A percentile compares a stretch with the other conserved stretches of the same genome.
These are phyloP conservation scores for Microcebus jonahi DNA, from an alignment of 2,113 vertebrate species.

Conservation along the genomic window DNA sequence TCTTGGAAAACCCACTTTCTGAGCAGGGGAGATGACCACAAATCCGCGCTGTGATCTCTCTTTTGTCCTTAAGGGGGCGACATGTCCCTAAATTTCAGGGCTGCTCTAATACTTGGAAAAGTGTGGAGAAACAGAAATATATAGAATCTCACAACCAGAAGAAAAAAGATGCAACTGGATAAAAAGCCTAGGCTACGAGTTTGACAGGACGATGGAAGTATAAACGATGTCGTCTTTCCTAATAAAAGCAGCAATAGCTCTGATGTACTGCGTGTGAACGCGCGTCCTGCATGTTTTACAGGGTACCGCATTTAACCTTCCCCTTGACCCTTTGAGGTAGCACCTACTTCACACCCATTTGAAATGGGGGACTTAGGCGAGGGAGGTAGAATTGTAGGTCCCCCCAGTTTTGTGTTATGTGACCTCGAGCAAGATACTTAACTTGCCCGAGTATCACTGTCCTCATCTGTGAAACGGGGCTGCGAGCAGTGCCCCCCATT, in stretches of 20 bases:
- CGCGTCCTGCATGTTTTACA: fast-evolving
- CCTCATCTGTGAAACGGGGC: neutral
- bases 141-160: neutral
- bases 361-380: neutral
- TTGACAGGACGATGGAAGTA: neutral
- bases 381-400: neutral
- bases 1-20: neutral
- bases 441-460: neutral
- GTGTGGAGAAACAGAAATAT: neutral
- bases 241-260: neutral
- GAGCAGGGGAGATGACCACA: fast-evolving
- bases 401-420: neutral
- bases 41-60: neutral
- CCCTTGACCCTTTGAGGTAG: neutral
- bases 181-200: neutral
- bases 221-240: neutral
- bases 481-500: neutral
- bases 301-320: neutral
- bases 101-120: neutral
- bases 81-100: neutral
- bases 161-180: neutral
- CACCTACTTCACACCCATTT: neutral
- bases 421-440: neutral
- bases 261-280: neutral
- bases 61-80: neutral